A percentile compares a stretch with the other conserved stretches of the same genome.
Conservation (phyloP, 2,113 vertebrate species). For the Mugil cephalus region DNA sequence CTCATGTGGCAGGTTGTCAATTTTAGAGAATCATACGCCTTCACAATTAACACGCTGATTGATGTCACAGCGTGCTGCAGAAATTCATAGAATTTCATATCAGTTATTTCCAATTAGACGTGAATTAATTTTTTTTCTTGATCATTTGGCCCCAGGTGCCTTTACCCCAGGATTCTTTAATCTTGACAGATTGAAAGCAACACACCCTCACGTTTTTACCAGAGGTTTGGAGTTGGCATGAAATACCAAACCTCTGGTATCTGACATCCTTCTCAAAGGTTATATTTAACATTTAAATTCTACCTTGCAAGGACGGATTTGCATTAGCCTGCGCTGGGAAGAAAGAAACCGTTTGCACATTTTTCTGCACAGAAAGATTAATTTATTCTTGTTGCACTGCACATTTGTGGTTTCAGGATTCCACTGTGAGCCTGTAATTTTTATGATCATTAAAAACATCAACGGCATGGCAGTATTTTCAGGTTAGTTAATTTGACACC, state of each 20-base stretch:
- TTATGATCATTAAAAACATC: not conserved
- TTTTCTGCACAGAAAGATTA: no score
- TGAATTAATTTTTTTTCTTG: constrained; percentile 2
- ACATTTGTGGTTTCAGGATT: not conserved
- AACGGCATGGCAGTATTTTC: not conserved
- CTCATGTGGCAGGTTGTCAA: not conserved
- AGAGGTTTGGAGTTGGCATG: no score
- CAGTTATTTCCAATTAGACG: not conserved
- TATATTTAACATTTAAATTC: not conserved
- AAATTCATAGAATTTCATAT: constrained; percentile 12
- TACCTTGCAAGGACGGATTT: not conserved
- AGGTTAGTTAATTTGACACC: constrained; percentile 4
- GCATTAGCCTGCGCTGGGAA: not conserved
- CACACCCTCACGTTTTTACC: no score
- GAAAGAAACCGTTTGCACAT: not conserved
- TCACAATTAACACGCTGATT: not conserved
- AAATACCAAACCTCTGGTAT: no score
- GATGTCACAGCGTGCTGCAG: constrained; percentile 13
- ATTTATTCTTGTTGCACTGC: no score
- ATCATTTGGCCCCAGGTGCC: constrained; percentile 11
- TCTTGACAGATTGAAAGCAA: not conserved
- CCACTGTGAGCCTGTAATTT: not conserved
- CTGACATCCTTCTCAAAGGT: no score
- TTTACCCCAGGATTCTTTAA: not conserved
- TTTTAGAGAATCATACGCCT: not conserved